Evolutionary conservation across 1,140 invertebrate genomes (phyloP), one percentile per base, ranked within the genome.

Genomic region (Ooceraea biroi): DNA sequence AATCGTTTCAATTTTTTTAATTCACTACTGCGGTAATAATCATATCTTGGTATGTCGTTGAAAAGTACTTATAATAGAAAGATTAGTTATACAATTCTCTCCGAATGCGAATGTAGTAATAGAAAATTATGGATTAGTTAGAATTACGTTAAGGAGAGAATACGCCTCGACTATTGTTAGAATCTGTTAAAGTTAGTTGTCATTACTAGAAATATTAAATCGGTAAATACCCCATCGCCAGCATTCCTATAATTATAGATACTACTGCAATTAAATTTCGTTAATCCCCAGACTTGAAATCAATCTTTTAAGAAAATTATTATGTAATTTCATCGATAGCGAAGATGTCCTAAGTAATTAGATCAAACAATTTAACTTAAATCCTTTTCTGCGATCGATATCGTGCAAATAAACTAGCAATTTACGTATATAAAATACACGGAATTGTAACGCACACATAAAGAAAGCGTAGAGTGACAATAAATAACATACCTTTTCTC

Each of bases 401-500:
- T 63, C 30, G 36, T 55, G 36, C 50, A 69, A 4, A 69, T 69
- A 52, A 63, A 52, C 1, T 19, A 30, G 25, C 30, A 66, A 77
- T 27, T 44, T 52, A 55, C 7, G 17, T 25, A 71, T 14, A 11
- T 36, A 57, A 77, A 52, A 65, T 77, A 52, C 14, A 57, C 1
- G 3, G 50, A 50, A 68, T 77, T 52, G 41, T 55, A 77, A 52
- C 5, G 30, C 19, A 27, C 4, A 57, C 27, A 48, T 7, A 1
- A 17, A 36, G 14, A 30, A 46, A 50, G 19, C 55, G 17, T 14
- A 68, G 36, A 27, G 0, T 5, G 44, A 11, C 41, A 69, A 44
- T 44, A 57, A 3, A 4, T 25, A 36, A 87, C 95, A 93, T 95
- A 98, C 97, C 97, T 95, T 96, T 96, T 36, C 95, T 96, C 78